phyloP scores from a whole-genome alignment of 1,140 invertebrate species.

The Ceratosolen fusciceps region DNA sequence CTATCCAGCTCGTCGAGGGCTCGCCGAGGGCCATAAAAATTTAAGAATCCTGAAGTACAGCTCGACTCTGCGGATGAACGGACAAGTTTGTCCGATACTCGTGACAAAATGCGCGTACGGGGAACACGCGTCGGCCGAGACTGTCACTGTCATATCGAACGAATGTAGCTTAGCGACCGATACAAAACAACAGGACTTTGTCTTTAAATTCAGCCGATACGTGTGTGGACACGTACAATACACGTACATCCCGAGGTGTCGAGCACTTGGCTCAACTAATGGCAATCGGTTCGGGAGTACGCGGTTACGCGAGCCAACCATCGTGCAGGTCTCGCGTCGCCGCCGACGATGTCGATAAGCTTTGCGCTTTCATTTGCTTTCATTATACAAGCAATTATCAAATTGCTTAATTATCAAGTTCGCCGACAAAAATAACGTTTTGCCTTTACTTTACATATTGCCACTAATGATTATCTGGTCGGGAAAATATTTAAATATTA shows the following conservation, averaged over 20 bases:
- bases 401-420: too few relatives aligned
- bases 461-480: too few relatives aligned
- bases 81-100: background rate
- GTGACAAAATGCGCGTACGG: background rate
- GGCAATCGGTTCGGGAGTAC: too few relatives aligned
- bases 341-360: too few relatives aligned
- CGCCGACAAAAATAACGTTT: too few relatives aligned
- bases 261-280: background rate
- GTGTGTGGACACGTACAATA: background rate
- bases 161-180: slow-evolving; percentile 66
- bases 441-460: too few relatives aligned
- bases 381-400: too few relatives aligned
- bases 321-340: too few relatives aligned
- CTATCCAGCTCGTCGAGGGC: background rate
- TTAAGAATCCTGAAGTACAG: background rate
- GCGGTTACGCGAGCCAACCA: too few relatives aligned
- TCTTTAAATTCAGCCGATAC: background rate
- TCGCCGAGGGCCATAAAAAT: background rate
- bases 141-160: slow-evolving; percentile 63
- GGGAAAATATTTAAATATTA: too few relatives aligned
- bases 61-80: background rate
- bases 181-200: slow-evolving; percentile 59
- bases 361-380: too few relatives aligned
- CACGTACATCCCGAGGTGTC: background rate
- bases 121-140: background rate